Evolutionary conservation across 2,888 invertebrate species (phyloP), one percentile per base, ranked within the genome.

Genomic region (Frankliniella intonsa): DNA sequence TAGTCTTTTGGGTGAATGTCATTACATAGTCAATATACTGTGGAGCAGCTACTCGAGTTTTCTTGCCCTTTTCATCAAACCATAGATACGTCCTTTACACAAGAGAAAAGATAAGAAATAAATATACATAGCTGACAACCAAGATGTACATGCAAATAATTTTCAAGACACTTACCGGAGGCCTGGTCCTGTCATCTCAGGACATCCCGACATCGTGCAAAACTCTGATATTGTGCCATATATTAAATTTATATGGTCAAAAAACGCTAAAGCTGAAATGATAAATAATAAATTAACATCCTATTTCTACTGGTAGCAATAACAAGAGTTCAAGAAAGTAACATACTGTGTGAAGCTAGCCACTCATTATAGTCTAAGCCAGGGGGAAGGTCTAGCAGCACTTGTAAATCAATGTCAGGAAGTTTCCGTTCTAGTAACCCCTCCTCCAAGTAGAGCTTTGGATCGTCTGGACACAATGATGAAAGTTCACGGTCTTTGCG

Each of bases 21-120:
- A 98, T 98, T 88, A 98, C 98, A 90, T 97, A 97, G 91, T 99
- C 98, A 89, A 98, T 95, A 90, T 98, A 99, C 90, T 98, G 98
- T 86, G 98, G 97, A 86, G 98, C 98, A 85, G 98, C 95, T 87
- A 98, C 95, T 89, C 97, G 95, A 85, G 94, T 94, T 91, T 98
- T 98, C 91, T 98, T 98, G 86, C 98, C 98, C 90, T 97, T 97
- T 89, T 98, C 98, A 90, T 99, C 98, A 90, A 96, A 95, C 98
- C 98, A 99, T 87, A 96, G 93, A 92, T 98, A 98, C 88, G 94
- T 94, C 91, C 98, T 97, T 38, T 38, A 38, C 38, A 5, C 38
- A 38, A 38, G 88, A 83, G 90, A 89, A 84, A 80, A 76, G 80
- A 80, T 50, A 62, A 80, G 14, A 81, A 51, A 50, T 38, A 51